These are phyloP conservation scores for Rhingia rostrata DNA, from an alignment of 2,888 invertebrate species.

Conservation along the genomic window DNA sequence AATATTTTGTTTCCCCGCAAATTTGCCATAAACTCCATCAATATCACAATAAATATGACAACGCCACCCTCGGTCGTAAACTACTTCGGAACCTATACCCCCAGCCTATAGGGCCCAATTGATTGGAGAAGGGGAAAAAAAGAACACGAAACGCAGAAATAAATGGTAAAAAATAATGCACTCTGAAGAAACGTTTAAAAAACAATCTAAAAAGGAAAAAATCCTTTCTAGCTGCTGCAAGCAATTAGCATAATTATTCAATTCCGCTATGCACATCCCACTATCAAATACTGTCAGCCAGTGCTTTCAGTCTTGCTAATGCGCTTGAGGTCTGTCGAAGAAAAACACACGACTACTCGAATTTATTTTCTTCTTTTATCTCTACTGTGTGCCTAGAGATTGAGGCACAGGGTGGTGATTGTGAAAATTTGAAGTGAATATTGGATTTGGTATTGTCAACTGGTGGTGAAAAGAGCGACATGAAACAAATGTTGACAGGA, in stretches of 20 bases:
- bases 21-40: conserved; percentile 34
- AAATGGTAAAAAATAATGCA: background rate
- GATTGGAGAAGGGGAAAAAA: conserved; percentile 29
- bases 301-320: background rate
- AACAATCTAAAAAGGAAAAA: conserved; percentile 12
- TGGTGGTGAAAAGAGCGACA: too few relatives aligned
- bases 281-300: conserved; percentile 35
- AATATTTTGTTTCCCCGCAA: conserved; percentile 13
- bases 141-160: background rate
- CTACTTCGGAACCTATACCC: background rate
- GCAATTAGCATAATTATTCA: conserved; percentile 71
- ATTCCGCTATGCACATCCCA: conserved; percentile 60
- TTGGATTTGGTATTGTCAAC: too few relatives aligned
- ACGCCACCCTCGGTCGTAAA: conserved; percentile 38
- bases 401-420: conserved; percentile 18
- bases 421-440: background rate
- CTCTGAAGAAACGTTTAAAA: conserved; percentile 16
- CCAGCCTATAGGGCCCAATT: conserved; percentile 8
- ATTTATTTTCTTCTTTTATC: conserved; percentile 39
- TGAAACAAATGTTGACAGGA: too few relatives aligned
- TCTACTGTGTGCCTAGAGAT: background rate
- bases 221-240: conserved; percentile 35
- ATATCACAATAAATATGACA: conserved; percentile 48
- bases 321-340: conserved; percentile 17
- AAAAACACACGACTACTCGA: conserved; percentile 17